Evolutionary conservation across 2,888 invertebrate species (phyloP).

Genomic region (Drosophila ustulata): DNA sequence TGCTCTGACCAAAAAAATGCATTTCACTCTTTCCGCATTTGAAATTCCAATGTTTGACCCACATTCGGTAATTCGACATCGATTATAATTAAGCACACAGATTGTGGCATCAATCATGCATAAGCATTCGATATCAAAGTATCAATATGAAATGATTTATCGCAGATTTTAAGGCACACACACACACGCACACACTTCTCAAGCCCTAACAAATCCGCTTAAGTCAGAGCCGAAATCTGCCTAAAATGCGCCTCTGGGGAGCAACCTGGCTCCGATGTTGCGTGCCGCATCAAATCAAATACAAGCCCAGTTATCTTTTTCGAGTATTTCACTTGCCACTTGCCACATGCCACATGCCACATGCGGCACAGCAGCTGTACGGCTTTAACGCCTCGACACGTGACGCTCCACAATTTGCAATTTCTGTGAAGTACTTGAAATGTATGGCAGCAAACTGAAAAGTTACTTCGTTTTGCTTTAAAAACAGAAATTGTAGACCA

Average conservation of each 20-base stretch:
- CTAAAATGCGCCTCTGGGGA: constrained; percentile 55
- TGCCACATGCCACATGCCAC: background rate
- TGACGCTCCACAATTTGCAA: constrained; percentile 50
- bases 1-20: background rate
- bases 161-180: constrained; percentile 44
- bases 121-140: constrained; percentile 29
- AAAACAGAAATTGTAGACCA: background rate
- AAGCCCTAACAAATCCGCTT: constrained; percentile 51
- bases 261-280: constrained; percentile 24
- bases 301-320: constrained; percentile 49
- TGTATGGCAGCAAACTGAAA: background rate
- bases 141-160: constrained; percentile 57
- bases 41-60: constrained; percentile 13
- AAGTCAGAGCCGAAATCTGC: constrained; percentile 54
- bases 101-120: constrained; percentile 21
- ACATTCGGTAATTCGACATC: constrained; percentile 14
- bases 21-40: constrained; percentile 9
- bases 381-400: constrained; percentile 54
- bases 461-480: constrained; percentile 1
- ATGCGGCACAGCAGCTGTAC: background rate
- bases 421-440: constrained; percentile 6
- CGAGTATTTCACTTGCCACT: constrained; percentile 21
- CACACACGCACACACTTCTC: constrained; percentile 28
- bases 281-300: constrained; percentile 52
- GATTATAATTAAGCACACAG: constrained; percentile 31